Conservation (phyloP, 2,113 vertebrate genomes). For the Ondatra zibethicus region DNA sequence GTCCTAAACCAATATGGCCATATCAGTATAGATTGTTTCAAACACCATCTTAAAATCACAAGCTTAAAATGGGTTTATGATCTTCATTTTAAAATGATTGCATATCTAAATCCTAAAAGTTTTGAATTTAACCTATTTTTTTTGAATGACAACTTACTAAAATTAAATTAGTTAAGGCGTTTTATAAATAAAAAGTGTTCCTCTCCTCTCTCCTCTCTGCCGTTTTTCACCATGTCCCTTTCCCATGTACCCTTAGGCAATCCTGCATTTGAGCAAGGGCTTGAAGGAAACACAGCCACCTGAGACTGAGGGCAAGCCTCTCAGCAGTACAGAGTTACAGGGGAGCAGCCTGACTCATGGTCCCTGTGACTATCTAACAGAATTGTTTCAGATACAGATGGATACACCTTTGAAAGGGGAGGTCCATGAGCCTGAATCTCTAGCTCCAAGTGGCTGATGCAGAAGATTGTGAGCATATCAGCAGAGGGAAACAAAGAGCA, state of each 20-base stretch:
- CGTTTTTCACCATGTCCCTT: too few species aligned
- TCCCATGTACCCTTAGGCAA: not conserved
- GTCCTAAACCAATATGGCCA: not conserved
- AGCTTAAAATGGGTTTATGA: not conserved
- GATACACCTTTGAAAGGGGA: not conserved
- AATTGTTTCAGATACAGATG: not conserved
- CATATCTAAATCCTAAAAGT: not conserved
- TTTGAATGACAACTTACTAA: not conserved
- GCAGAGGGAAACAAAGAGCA: not conserved
- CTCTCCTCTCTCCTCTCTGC: not conserved
- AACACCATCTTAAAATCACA: not conserved
- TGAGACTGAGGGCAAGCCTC: not conserved
- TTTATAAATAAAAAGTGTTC: not conserved
- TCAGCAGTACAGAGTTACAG: not conserved
- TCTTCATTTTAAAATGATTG: not conserved
- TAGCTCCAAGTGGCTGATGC: not conserved
- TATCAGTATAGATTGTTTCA: not conserved
- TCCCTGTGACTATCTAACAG: not conserved
- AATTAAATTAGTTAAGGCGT: not conserved
- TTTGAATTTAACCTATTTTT: not conserved
- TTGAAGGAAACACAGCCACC: not conserved
- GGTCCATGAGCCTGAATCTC: not conserved
- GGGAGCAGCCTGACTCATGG: not conserved
- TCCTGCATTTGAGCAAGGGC: not conserved
- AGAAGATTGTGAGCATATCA: not conserved